Conservation (phyloP, 2,113 vertebrate species). For the Candoia aspera region DNA sequence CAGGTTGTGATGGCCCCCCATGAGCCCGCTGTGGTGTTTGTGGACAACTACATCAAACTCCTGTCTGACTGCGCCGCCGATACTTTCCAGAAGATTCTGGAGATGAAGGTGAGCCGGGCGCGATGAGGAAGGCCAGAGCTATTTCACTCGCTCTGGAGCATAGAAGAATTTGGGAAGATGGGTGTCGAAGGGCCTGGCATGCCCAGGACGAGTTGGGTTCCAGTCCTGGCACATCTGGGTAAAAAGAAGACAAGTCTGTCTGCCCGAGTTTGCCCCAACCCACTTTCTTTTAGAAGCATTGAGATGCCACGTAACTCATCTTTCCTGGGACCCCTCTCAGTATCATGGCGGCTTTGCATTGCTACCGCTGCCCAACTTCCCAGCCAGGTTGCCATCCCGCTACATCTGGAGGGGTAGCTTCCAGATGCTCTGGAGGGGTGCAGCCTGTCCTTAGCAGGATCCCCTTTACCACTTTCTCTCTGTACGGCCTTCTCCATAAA, state of each 20-base stretch:
- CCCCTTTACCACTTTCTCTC: background rate
- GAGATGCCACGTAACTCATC: background rate
- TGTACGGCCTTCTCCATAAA: background rate
- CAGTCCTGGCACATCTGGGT: background rate
- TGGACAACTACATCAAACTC: slow-evolving; percentile 99
- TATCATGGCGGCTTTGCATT: background rate
- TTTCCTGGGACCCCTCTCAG: background rate
- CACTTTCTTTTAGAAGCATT: background rate
- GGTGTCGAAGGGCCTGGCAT: background rate
- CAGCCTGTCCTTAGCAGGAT: background rate
- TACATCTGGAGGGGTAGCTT: background rate
- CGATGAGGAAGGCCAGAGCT: background rate
- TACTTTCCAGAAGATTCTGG: slow-evolving; percentile 98
- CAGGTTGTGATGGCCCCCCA: slow-evolving; percentile 99
- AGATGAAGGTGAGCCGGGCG: slow-evolving; percentile 89
- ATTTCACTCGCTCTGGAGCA: background rate
- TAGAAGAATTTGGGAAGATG: background rate
- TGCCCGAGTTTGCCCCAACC: background rate
- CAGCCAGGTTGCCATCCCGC: too few relatives aligned
- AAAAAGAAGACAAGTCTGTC: background rate
- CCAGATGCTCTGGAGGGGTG: background rate
- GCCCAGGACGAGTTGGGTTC: background rate
- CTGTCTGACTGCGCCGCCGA: slow-evolving; percentile 94
- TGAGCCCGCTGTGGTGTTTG: slow-evolving; percentile 91
- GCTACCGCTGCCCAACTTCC: too few relatives aligned